phyloP scores from a whole-genome alignment of 2,888 invertebrate species.

The Timandra comae region DNA sequence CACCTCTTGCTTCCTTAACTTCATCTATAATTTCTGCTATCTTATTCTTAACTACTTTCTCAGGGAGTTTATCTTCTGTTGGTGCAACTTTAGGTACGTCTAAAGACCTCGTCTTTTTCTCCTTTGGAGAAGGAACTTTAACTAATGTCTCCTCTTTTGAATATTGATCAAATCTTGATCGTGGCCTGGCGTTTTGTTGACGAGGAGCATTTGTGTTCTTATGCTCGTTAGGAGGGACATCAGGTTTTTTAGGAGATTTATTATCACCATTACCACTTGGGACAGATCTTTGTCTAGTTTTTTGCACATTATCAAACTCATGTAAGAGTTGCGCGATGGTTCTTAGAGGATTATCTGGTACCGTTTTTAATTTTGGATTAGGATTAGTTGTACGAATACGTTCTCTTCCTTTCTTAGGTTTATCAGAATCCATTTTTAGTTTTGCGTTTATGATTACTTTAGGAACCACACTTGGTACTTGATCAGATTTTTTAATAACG shows the following conservation, averaged over 20 bases:
- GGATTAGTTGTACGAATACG: conserved; percentile 17
- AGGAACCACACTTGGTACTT: too few species aligned
- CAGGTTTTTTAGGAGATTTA: conserved; percentile 36
- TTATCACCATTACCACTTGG: too few species aligned
- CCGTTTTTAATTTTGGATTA: conserved; percentile 21
- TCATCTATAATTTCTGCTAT: conserved; percentile 56
- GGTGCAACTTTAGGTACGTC: conserved; percentile 22
- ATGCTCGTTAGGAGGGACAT: conserved; percentile 24
- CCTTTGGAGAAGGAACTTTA: conserved; percentile 1
- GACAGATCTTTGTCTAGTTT: conserved; percentile 38
- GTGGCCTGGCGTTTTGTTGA: too few species aligned
- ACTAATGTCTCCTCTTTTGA: conserved; percentile 26
- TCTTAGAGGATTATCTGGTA: conserved; percentile 49
- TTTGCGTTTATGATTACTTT: conserved; percentile 4
- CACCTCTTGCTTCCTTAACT: conserved; percentile 61
- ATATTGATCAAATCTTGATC: conserved; percentile 35
- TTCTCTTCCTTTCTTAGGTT: conserved; percentile 33
- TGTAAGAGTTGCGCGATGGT: conserved; percentile 61
- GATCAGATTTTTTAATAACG: too few species aligned
- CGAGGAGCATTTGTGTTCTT: conserved; percentile 27
- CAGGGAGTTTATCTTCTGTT: conserved; percentile 31
- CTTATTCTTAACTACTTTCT: conserved; percentile 36
- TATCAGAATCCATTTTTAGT: conserved; percentile 27
- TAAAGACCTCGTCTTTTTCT: neutral
- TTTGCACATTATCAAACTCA: conserved; percentile 56